Percentiles rank a stretch among this genome's conserved stretches.
Conservation (phyloP, 23 tunicate genomes). For the Diplosoma virens region DNA sequence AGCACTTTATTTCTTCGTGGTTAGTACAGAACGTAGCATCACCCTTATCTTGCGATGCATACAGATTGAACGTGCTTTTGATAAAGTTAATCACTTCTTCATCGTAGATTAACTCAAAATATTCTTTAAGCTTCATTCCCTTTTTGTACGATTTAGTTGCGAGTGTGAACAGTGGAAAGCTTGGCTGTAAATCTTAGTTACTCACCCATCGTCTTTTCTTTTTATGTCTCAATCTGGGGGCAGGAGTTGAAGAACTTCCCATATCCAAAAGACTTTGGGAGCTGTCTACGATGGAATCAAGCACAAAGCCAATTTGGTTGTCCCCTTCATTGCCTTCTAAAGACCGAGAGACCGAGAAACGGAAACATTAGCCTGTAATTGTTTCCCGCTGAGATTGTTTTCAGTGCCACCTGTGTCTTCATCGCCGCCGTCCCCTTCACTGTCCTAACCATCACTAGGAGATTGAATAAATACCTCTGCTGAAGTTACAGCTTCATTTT, state of each 20-base stretch:
- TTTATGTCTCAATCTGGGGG: background rate
- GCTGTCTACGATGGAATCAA: background rate
- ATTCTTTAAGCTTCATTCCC: background rate
- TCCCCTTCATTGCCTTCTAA: conserved; percentile 1
- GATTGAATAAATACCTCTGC: background rate
- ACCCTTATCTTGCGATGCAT: background rate
- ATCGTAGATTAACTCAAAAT: background rate
- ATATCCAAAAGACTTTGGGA: background rate
- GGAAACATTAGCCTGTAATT: background rate
- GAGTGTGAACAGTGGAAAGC: conserved; percentile 1
- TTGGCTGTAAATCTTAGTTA: background rate
- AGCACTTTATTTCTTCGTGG: conserved; percentile 1
- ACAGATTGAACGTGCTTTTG: background rate
- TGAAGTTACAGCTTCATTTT: background rate
- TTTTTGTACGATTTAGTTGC: conserved; percentile 2
- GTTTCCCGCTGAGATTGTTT: background rate
- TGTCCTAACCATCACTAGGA: background rate
- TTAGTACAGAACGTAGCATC: background rate
- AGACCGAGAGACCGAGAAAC: background rate
- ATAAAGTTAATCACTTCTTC: background rate
- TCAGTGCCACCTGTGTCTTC: background rate
- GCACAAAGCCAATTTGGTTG: background rate
- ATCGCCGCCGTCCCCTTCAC: conserved; percentile 14
- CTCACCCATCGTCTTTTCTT: background rate
- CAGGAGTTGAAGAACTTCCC: background rate